phyloP scores from a whole-genome alignment of 2,113 vertebrate genomes.

The Boulengeromyrus knoepffleri region DNA sequence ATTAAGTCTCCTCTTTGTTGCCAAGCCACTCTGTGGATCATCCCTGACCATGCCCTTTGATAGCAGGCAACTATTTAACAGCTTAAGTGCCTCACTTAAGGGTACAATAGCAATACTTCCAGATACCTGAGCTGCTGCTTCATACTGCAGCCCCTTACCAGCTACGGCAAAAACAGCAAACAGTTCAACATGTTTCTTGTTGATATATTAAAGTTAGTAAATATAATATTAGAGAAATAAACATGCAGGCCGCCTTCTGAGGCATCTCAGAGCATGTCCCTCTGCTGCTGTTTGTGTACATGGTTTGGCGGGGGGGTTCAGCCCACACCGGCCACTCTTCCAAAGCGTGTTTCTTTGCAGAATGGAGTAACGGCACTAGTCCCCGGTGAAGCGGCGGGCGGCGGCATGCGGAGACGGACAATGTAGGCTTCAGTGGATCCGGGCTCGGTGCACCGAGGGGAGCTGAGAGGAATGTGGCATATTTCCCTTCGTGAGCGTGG shows the following conservation, averaged over 20 bases:
- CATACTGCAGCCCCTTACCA: not conserved
- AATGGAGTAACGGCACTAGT: not conserved
- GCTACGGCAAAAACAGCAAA: not conserved
- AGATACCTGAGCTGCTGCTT: not conserved
- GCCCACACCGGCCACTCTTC: not conserved
- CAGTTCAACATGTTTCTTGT: not conserved
- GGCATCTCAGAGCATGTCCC: not conserved
- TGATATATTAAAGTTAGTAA: not conserved
- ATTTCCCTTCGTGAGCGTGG: constrained; percentile 43
- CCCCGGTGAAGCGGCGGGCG: not conserved
- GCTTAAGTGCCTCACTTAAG: not conserved
- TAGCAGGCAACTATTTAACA: not conserved
- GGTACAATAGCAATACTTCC: not conserved
- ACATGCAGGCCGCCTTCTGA: not conserved
- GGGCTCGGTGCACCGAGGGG: constrained; percentile 30
- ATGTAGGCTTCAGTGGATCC: not conserved
- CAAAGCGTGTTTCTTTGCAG: constrained; percentile 19
- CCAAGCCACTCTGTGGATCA: not conserved
- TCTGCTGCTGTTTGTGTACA: not conserved
- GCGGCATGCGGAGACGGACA: not conserved
- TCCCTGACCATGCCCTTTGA: not conserved
- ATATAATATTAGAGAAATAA: not conserved
- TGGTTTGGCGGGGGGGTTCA: not conserved
- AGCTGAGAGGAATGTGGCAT: constrained; percentile 42
- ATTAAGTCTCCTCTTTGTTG: not conserved